Conservation (phyloP, 1,140 invertebrate genomes). For the Cylas formicarius region DNA sequence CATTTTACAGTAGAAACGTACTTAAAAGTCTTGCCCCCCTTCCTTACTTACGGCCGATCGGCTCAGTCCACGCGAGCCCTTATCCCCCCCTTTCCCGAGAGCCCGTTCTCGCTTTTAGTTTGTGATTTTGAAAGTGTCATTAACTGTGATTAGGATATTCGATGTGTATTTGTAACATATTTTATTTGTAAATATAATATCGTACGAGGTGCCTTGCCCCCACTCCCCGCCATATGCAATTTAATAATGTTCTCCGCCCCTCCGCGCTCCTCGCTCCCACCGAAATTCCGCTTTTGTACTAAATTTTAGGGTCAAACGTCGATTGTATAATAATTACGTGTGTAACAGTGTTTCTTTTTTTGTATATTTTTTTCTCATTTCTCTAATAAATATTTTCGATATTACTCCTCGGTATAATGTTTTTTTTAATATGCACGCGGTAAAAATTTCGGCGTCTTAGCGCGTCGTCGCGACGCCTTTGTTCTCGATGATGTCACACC, state of each 20-base stretch:
- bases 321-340: conserved; percentile 1
- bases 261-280: too few relatives aligned
- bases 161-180: not conserved
- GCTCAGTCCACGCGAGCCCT: not conserved
- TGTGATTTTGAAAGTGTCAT: not conserved
- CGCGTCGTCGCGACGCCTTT: too few relatives aligned
- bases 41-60: not conserved
- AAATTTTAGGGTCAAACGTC: not conserved
- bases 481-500: too few relatives aligned
- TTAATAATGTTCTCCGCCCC: not conserved
- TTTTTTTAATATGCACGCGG: too few relatives aligned
- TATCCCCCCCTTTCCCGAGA: not conserved
- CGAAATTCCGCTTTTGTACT: conserved; percentile 2
- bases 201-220: too few relatives aligned
- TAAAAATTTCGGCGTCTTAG: too few relatives aligned
- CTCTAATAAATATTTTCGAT: conserved; percentile 6
- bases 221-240: not conserved
- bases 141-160: conserved; percentile 1
- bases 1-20: conserved; percentile 2
- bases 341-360: conserved; percentile 1
- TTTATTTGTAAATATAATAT: not conserved
- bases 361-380: not conserved
- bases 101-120: not conserved
- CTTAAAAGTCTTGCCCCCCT: not conserved
- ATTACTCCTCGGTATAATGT: too few relatives aligned